Evolutionary conservation across 2,797 vertebrate genomes (phyloP).

Genomic region (Intellagama lesueurii): DNA sequence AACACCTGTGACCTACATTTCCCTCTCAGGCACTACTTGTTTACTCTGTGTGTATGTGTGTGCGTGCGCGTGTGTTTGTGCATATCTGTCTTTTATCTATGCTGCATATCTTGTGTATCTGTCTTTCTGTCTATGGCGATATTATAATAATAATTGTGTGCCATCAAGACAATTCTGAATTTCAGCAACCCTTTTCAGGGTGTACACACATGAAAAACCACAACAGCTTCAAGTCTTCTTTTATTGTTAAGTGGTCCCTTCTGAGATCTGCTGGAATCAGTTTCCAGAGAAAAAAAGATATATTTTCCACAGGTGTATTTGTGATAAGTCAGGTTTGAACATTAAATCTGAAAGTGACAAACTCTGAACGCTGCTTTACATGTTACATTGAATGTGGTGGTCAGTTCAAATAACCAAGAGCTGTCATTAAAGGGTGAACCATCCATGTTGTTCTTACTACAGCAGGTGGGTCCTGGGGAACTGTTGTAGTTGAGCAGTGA

Average conservation of each 20-base stretch:
- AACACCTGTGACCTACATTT: neutral
- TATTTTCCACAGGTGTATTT: neutral
- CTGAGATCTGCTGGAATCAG: conserved; percentile 22
- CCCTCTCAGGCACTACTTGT: conserved; percentile 35
- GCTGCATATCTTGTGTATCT: neutral
- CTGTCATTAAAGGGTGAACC: neutral
- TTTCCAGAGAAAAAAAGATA: neutral
- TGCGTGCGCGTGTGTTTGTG: neutral
- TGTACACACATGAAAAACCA: conserved; percentile 48
- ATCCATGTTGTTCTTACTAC: neutral
- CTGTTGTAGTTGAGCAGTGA: too few relatives aligned
- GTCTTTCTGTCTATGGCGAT: neutral
- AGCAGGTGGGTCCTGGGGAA: too few relatives aligned
- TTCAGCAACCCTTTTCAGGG: neutral
- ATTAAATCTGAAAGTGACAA: neutral
- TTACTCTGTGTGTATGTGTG: neutral
- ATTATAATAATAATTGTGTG: too few relatives aligned
- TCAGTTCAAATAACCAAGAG: neutral
- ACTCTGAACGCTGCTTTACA: neutral
- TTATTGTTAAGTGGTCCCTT: conserved; percentile 51
- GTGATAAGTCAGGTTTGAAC: too few relatives aligned
- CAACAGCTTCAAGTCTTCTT: conserved; percentile 25
- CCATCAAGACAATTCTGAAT: too few relatives aligned
- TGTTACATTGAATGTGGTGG: neutral
- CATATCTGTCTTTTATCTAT: neutral